phyloP scores from a whole-genome alignment of 2,888 invertebrate genomes.

The Sarcophaga subvicina region DNA sequence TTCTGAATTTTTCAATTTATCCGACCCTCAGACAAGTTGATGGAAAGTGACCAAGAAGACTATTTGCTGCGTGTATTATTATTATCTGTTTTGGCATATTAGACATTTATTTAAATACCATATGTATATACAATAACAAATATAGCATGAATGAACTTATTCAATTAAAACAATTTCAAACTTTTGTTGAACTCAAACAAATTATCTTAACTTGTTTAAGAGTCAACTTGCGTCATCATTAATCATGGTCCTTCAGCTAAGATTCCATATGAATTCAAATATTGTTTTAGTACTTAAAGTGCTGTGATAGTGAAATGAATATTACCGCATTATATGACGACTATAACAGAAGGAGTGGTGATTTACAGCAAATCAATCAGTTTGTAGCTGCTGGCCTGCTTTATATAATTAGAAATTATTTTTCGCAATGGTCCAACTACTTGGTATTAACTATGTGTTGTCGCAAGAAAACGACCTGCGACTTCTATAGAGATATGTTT shows the following conservation, averaged over 20 bases:
- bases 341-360: constrained; percentile 71
- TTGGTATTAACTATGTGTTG: constrained; percentile 74
- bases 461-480: constrained; percentile 70
- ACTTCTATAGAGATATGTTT: constrained; percentile 75
- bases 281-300: not conserved
- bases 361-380: constrained; percentile 71
- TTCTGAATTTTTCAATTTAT: no score
- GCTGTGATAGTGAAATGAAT: constrained; percentile 71
- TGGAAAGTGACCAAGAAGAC: no score
- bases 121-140: not conserved
- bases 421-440: constrained; percentile 72
- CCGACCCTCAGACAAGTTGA: no score
- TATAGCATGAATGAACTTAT: not conserved
- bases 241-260: constrained; percentile 12
- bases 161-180: not conserved
- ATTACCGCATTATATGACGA: constrained; percentile 70
- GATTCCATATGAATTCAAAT: not conserved
- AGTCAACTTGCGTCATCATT: constrained; percentile 15
- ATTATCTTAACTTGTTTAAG: constrained; percentile 10
- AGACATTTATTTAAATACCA: not conserved
- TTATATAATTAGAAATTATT: constrained; percentile 73
- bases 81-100: no score
- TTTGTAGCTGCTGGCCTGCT: constrained; percentile 73
- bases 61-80: no score
- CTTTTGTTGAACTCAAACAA: constrained; percentile 29